Evolutionary conservation across 2,797 vertebrate genomes (phyloP).

Genomic region (Lepilemur ruficaudatus): DNA sequence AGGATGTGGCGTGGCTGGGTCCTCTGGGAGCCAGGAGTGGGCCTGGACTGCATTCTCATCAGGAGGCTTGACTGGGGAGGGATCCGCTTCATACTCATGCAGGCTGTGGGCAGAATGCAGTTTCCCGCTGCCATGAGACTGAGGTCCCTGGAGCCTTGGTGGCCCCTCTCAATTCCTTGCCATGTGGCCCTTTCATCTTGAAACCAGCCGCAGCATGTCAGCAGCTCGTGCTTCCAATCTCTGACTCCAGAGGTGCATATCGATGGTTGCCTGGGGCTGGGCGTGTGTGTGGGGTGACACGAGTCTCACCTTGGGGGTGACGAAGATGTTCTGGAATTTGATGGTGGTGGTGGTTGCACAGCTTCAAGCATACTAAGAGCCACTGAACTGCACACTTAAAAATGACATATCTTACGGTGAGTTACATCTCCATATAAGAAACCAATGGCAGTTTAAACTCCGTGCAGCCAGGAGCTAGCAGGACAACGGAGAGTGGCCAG

Average conservation of each 20-base stretch:
- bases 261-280: background rate
- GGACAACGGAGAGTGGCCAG: background rate
- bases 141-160: background rate
- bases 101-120: fast-evolving
- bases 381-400: background rate
- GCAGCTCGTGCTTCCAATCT: background rate
- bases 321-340: background rate
- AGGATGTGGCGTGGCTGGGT: background rate
- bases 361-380: background rate
- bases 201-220: background rate
- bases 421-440: background rate
- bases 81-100: background rate
- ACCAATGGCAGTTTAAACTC: background rate
- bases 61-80: background rate
- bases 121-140: background rate
- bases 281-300: background rate
- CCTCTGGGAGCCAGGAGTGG: background rate
- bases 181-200: background rate
- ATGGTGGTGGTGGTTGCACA: background rate
- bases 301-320: background rate
- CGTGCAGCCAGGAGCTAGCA: background rate
- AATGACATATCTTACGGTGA: too few relatives aligned
- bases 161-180: background rate
- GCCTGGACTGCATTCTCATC: background rate
- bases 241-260: background rate